Base-by-base conservation (phyloP, 2,113 vertebrate species). In the Myotis brandtii region DNA sequence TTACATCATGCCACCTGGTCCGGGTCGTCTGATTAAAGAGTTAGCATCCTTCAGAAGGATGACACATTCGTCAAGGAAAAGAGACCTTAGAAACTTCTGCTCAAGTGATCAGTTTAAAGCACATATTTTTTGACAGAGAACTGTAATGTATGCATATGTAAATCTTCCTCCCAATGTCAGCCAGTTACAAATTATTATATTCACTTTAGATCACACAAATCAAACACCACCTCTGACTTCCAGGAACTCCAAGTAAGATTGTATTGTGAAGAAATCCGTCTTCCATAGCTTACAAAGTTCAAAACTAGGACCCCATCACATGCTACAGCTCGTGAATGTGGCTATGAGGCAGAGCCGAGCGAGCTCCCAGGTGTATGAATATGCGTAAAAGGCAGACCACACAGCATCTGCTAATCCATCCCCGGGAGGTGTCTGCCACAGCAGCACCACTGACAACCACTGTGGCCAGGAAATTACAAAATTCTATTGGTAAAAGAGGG, bases 101-200 rank as follows among this genome's bases (percentile, higher is more conserved):
- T 85, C 67, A 82, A 59, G 18, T 0, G n/a, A 82, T 64, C 11
- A 75, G 27, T 73, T 80, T 54, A 70, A 79, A 5, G 21, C 54
- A 86, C 20, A 70, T 52, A 37, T 18, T 73, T 83, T 69, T 34
- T 56, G 46, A 50, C 25, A 66, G 23, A 94, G 23, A 56, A 56
- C 62, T 14, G 46, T n/a, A 72, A 54, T 9, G 13, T 21, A 34
- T 27, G 18, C 62, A 21, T 73, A 62, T 70, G 80, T 56, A 69
- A 89, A 64, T 59, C 18, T 76, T n/a, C 73, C 46, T 73, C 18
- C 32, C 46, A 80, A 64, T 76, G 86, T 91, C 59, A 91, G 34
- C 8, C 64, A 91, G 32, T 48, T 12, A 73, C 25, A 81, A 62
- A 86, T 73, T 34, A 92, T 34, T 56, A 5, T 40, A 18, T 46